A percentile compares a stretch with the other conserved stretches of the same genome.
phyloP scores from a whole-genome alignment of 2,888 invertebrate genomes.

The Orthonychiurus folsomi region DNA sequence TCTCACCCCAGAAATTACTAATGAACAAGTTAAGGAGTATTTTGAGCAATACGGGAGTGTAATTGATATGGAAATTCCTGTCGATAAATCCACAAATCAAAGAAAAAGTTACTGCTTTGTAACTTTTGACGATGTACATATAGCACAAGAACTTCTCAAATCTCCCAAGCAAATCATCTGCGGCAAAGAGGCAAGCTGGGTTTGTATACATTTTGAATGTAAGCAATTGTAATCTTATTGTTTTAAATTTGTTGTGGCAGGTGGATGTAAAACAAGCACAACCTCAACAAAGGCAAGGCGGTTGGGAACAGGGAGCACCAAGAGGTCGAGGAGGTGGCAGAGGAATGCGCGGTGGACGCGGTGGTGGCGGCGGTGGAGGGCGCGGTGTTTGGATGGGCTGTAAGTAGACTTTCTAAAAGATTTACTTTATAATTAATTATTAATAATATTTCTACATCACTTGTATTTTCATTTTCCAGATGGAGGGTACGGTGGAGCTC shows the following conservation, averaged over 20 bases:
- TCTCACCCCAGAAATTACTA: conserved; percentile 79
- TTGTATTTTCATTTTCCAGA: no score
- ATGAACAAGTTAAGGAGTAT: conserved; percentile 87
- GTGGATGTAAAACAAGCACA: conserved; percentile 85
- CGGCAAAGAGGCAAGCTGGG: conserved; percentile 68
- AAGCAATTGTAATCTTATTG: not conserved
- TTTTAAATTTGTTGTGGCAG: conserved; percentile 44
- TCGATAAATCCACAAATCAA: conserved; percentile 93
- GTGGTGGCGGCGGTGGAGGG: conserved; percentile 46
- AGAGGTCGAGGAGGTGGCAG: conserved; percentile 59
- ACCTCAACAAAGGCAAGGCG: not conserved
- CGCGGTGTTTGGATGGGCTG: conserved; percentile 51
- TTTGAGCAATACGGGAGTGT: conserved; percentile 88
- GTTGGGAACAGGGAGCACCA: conserved; percentile 49
- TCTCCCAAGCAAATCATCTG: conserved; percentile 87
- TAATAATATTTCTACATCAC: no score
- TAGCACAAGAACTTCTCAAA: conserved; percentile 81
- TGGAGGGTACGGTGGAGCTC: conserved; percentile 52
- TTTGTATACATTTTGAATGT: conserved; percentile 6
- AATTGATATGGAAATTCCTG: conserved; percentile 92
- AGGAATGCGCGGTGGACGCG: conserved; percentile 48
- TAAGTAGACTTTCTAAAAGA: no score
- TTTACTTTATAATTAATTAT: no score
- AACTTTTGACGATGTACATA: conserved; percentile 91
- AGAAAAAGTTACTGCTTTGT: conserved; percentile 96